Evolutionary conservation across 2,113 vertebrate species (phyloP), one percentile per base, ranked within the genome.

Genomic region (Arvicanthis niloticus): DNA sequence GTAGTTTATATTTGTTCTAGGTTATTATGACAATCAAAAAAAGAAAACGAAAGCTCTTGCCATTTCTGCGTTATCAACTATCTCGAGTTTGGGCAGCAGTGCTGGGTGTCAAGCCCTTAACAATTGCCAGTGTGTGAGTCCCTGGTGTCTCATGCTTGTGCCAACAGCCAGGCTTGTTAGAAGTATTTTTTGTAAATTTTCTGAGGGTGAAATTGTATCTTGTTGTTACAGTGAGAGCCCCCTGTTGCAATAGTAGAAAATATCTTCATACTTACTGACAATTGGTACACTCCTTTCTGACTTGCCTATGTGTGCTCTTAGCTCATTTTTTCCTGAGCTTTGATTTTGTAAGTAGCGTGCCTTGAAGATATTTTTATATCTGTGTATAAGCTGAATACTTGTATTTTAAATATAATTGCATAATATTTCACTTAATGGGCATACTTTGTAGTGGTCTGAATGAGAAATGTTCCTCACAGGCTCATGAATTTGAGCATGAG

Each of bases 291-390:
- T 77, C 68, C 48, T 88, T 75, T 67, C 40, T 88, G 8, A 24
- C 75, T 87, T 88, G 7, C 7, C 77, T 42, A 1, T 82, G 81
- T 62, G 45, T 53, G 8, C 45, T 78, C 56, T 92, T 88, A 68
- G 34, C 48, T 93, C 26, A 88, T 84, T 75, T 86, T 95, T 93
- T 80, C 9, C 31, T 89, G 48, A 86, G 86, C 56, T 80, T 95
- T 40, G 37, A 56, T 70, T 81, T 92, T 88, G 78, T 89, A 60
- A 34, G 37, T 60, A 91, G 73, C 80, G 22, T 78, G 42, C 67
- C 56, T 76, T 67, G 9, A 85, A 85, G 62, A 45, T 84, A 56
- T 78, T 67, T 53, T 62, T 81, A 85, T 62, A 60, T 40, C 24
- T 40, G 3, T 56, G 7, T n/a, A 56, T 24, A 37, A 65, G 13